A percentile compares a stretch with the other conserved stretches of the same genome.
Conservation (phyloP, 2,113 vertebrate species). For the Ceuthmochares aereus region DNA sequence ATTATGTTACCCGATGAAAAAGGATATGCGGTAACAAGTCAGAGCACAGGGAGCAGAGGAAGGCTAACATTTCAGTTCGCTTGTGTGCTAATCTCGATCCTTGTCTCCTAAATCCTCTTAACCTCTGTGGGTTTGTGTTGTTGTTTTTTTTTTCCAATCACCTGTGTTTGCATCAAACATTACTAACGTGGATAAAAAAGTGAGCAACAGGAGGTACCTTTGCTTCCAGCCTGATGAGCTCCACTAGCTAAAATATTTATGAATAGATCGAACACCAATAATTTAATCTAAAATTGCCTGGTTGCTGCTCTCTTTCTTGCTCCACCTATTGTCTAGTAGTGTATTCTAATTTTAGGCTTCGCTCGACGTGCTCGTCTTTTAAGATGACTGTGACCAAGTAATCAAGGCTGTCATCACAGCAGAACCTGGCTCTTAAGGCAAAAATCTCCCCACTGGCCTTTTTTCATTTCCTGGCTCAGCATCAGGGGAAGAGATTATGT, state of each 20-base stretch:
- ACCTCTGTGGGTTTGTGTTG: not conserved
- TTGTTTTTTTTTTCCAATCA: not conserved
- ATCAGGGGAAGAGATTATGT: slow-evolving; percentile 69
- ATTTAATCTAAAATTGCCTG: not conserved
- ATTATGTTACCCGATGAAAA: slow-evolving; percentile 34
- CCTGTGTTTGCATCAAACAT: not conserved
- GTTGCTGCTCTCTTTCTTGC: not conserved
- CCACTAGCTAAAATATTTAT: not conserved
- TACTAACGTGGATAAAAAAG: fast-evolving
- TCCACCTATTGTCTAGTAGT: not conserved
- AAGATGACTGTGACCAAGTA: not conserved
- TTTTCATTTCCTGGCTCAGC: slow-evolving; percentile 63
- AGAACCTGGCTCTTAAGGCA: slow-evolving; percentile 2
- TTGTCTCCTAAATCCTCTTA: slow-evolving; percentile 53
- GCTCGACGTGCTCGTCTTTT: not conserved
- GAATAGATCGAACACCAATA: not conserved
- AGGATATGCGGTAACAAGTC: slow-evolving; percentile 19
- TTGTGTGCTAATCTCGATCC: not conserved
- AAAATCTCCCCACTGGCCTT: slow-evolving; percentile 35
- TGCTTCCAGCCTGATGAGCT: not conserved
- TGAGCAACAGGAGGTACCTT: not conserved
- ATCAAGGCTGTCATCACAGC: slow-evolving; percentile 54
- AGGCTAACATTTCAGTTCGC: slow-evolving; percentile 39
- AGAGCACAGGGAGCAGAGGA: not conserved
- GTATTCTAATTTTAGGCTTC: not conserved